Evolutionary conservation across 2,888 invertebrate genomes (phyloP).

Genomic region (Silvanus unidentatus): DNA sequence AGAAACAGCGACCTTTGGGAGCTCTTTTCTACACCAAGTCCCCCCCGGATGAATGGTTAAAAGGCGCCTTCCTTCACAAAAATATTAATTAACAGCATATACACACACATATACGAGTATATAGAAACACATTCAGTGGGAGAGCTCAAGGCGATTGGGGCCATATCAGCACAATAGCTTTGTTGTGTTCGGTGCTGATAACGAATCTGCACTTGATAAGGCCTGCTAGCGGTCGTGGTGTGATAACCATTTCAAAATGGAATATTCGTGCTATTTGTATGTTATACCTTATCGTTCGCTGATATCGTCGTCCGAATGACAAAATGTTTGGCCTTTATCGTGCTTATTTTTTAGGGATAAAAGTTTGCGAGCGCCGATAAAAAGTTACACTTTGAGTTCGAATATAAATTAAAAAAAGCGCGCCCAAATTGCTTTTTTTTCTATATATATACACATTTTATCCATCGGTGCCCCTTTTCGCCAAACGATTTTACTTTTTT

Average conservation of each 20-base stretch:
- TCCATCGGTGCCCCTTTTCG: not conserved
- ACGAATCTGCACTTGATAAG: conserved; percentile 22
- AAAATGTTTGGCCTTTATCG: conserved; percentile 30
- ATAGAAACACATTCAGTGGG: conserved; percentile 11
- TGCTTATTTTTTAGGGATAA: conserved; percentile 9
- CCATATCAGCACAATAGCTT: conserved; percentile 26
- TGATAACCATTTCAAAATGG: conserved; percentile 47
- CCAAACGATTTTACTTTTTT: too few species aligned
- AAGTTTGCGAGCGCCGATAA: conserved; percentile 9
- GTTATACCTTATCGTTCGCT: conserved; percentile 33
- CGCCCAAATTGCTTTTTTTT: conserved; percentile 16
- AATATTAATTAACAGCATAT: too few species aligned
- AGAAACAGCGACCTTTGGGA: too few species aligned
- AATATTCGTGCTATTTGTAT: conserved; percentile 47
- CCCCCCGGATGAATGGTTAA: too few species aligned
- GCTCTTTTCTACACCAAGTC: too few species aligned
- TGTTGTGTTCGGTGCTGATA: conserved; percentile 22
- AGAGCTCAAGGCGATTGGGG: conserved; percentile 25
- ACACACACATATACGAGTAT: conserved; percentile 23
- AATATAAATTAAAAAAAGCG: too few species aligned
- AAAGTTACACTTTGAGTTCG: conserved; percentile 12
- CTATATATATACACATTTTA: conserved; percentile 17
- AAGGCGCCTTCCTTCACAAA: too few species aligned
- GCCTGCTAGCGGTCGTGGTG: conserved; percentile 10
- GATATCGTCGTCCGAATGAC: conserved; percentile 40